These are phyloP conservation scores for Orthonevra nobilis DNA, from an alignment of 2,888 invertebrate species.

Conservation along the genomic window DNA sequence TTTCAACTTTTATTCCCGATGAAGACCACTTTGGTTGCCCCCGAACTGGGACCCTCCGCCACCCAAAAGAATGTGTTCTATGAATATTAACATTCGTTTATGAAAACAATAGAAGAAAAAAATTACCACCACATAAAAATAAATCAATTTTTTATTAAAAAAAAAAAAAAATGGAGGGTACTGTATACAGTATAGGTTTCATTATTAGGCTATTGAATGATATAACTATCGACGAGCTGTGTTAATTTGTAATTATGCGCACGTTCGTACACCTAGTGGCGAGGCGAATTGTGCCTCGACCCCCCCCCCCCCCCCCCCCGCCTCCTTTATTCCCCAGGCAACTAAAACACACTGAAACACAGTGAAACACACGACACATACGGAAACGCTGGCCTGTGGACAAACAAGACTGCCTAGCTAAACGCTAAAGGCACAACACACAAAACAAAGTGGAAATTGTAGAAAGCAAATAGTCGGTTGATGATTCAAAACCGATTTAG, in stretches of 20 bases:
- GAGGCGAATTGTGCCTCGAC: constrained; percentile 24
- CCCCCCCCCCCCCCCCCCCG: no score
- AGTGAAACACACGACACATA: no score
- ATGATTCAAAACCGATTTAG: constrained; percentile 46
- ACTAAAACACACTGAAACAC: no score
- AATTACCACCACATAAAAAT: background rate
- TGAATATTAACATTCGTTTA: constrained; percentile 7
- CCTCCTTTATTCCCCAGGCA: no score
- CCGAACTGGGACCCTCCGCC: background rate
- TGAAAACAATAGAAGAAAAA: background rate
- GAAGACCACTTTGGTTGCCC: no score
- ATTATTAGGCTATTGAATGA: constrained; percentile 48
- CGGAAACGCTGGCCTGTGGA: constrained; percentile 4
- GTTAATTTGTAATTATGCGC: constrained; percentile 31
- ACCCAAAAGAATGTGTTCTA: background rate
- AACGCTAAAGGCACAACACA: no score
- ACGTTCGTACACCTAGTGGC: constrained; percentile 32
- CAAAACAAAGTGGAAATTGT: constrained; percentile 8
- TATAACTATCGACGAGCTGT: constrained; percentile 25
- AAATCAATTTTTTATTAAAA: background rate
- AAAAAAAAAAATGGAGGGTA: constrained; percentile 6
- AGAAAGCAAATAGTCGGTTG: constrained; percentile 30
- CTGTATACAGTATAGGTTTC: background rate
- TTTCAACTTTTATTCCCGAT: no score
- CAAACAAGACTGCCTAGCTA: no score